Conservation (phyloP, 92 coral and sea anemone species). For the Paragorgia papillata region DNA sequence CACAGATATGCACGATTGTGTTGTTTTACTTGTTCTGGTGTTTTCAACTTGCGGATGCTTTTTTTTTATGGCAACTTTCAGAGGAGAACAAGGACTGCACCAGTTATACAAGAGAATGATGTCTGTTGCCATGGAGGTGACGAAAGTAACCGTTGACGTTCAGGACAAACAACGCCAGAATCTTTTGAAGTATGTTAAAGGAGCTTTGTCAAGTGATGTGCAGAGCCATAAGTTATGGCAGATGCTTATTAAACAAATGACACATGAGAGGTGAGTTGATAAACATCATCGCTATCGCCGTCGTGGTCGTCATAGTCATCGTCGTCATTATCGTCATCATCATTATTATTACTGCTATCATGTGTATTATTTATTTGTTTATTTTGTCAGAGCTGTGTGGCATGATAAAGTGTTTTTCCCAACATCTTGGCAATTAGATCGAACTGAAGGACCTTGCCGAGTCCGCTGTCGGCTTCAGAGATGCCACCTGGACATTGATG, state of each 20-base stretch:
- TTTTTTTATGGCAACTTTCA: no score
- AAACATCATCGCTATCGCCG: background rate
- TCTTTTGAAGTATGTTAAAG: conserved; percentile 83
- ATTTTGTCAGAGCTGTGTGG: conserved; percentile 87
- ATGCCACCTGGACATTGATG: conserved; percentile 81
- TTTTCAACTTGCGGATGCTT: no score
- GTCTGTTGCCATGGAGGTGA: conserved; percentile 77
- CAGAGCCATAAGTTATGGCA: conserved; percentile 94
- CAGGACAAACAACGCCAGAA: conserved; percentile 94
- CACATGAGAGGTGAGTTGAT: conserved; percentile 78
- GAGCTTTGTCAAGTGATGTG: conserved; percentile 86
- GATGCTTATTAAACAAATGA: conserved; percentile 79
- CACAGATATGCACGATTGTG: no score
- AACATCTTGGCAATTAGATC: conserved; percentile 93
- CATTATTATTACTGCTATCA: no score
- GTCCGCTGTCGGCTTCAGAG: conserved; percentile 95
- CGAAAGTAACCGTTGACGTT: conserved; percentile 81
- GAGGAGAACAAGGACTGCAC: conserved; percentile 69
- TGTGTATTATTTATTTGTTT: no score
- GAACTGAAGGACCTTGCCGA: conserved; percentile 94
- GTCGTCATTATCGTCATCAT: no score
- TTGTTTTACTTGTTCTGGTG: no score
- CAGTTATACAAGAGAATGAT: conserved; percentile 65
- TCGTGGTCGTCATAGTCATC: no score
- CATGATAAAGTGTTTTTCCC: conserved; percentile 82